Evolutionary conservation across 2,888 invertebrate species (phyloP).

Genomic region (Gnatocerus cornutus): DNA sequence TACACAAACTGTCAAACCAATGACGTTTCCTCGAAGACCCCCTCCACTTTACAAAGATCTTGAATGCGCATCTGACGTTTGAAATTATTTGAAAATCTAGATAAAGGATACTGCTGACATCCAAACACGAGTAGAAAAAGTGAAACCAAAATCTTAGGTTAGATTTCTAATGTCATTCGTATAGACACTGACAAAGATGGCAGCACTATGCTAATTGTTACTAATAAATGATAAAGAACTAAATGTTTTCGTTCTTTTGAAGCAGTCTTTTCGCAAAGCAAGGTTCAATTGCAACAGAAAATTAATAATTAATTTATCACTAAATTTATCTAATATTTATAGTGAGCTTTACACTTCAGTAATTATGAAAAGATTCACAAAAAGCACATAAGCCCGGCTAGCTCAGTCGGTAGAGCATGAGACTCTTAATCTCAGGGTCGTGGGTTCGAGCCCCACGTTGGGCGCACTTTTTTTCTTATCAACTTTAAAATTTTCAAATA

Average conservation of each 20-base stretch:
- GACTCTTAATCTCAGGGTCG: constrained; percentile 76
- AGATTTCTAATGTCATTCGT: too few relatives aligned
- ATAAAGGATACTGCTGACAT: background rate
- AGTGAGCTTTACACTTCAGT: too few relatives aligned
- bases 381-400: constrained; percentile 68
- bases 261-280: too few relatives aligned
- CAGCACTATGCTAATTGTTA: background rate
- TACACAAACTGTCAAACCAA: constrained; percentile 57
- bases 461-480: constrained; percentile 62
- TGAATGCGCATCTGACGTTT: constrained; percentile 22
- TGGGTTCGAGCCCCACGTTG: constrained; percentile 77
- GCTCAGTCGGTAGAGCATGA: constrained; percentile 75
- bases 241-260: too few relatives aligned
- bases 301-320: too few relatives aligned
- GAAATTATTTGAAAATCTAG: background rate
- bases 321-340: too few relatives aligned
- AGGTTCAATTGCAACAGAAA: too few relatives aligned
- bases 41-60: constrained; percentile 5
- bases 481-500: background rate
- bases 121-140: background rate
- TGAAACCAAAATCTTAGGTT: too few relatives aligned
- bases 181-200: background rate
- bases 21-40: constrained; percentile 47
- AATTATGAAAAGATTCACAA: too few relatives aligned
- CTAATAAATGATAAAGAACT: too few relatives aligned